Conservation (phyloP, 2,888 invertebrate species). For the Lottia gigantea region DNA sequence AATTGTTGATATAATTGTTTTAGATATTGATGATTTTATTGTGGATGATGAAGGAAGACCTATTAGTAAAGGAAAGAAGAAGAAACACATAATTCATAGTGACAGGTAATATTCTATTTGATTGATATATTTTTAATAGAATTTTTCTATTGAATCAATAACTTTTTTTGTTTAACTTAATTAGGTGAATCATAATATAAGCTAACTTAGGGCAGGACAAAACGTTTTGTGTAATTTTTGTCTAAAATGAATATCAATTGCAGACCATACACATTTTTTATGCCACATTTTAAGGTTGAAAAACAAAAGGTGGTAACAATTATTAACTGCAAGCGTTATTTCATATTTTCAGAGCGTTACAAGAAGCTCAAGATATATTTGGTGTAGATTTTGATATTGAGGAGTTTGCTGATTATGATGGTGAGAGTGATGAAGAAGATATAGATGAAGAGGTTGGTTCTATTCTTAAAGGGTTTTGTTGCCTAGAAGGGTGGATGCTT, state of each 20-base stretch:
- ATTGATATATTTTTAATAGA: too few species aligned
- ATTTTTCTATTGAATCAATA: too few species aligned
- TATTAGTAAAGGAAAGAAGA: slow-evolving; percentile 59
- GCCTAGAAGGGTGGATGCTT: not conserved
- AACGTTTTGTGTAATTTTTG: too few species aligned
- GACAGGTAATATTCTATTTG: slow-evolving; percentile 64
- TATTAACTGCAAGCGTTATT: not conserved
- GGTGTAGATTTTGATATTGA: slow-evolving; percentile 91
- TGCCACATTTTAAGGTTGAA: too few species aligned
- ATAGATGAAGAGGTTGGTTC: slow-evolving; percentile 61
- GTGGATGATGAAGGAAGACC: slow-evolving; percentile 85
- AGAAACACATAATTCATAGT: slow-evolving; percentile 64
- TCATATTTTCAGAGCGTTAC: slow-evolving; percentile 77
- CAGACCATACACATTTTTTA: too few species aligned
- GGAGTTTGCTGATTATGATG: slow-evolving; percentile 69
- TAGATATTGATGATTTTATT: slow-evolving; percentile 90
- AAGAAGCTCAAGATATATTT: slow-evolving; percentile 98
- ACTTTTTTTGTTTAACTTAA: too few species aligned
- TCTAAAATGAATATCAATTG: too few species aligned
- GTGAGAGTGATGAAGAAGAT: slow-evolving; percentile 61
- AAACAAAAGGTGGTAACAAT: too few species aligned
- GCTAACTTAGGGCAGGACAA: too few species aligned
- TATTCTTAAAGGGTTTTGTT: not conserved
- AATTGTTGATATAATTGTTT: slow-evolving; percentile 8
- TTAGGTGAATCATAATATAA: too few species aligned